Base-by-base conservation (phyloP, 2,888 invertebrate genomes). In the Caenorhabditis drosophilae region DNA sequence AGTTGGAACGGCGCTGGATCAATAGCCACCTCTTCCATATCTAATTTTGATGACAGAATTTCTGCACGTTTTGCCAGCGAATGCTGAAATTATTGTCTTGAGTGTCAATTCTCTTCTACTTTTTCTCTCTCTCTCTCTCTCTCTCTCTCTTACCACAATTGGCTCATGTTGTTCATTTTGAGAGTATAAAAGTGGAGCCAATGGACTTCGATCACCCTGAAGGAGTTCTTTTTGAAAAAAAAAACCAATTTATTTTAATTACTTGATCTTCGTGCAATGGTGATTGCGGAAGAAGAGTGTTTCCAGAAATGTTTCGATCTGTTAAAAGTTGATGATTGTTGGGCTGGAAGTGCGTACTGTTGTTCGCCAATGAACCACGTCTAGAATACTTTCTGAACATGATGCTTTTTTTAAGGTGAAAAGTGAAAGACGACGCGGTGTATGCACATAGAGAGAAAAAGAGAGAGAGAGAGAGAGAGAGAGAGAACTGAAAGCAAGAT, bases 1-100 rank as follows among this genome's bases (percentile, higher is more conserved):
- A 82, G 59, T 50, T 82, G 81, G 72, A 82, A 82, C 7, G 82
- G 82, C 38, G 97, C 94, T 0, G 96, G 94, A 85, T 98, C 97
- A 60, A 97, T 92, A 84, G 92, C 92, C 62, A 84, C 36, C 77
- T 83, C 67, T 81, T 84, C 83, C 57, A 86, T 85, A 67, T 69
- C 66, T 31, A 76, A 34, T 34, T 57, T 58, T 9, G 72, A 67
- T 2, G 76, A 59, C 22, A 76, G 67, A 35, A 74, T 53, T 36
- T 68, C 66, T 11, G 78, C 73, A 22, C 80, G 56, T 40, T 74
- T 68, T 16, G 75, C 64, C 48, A 79, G 38, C 6, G 75, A 66
- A 38, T 71, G 70, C 75, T 75, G 66, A 64, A 75, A 66, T n/a
- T 36, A 11, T 38, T 38, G 38, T 16, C 9, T 38, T 16, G 6